Evolutionary conservation across 1,140 invertebrate genomes (phyloP), one percentile per base, ranked within the genome.

Genomic region (Ostrea edulis): DNA sequence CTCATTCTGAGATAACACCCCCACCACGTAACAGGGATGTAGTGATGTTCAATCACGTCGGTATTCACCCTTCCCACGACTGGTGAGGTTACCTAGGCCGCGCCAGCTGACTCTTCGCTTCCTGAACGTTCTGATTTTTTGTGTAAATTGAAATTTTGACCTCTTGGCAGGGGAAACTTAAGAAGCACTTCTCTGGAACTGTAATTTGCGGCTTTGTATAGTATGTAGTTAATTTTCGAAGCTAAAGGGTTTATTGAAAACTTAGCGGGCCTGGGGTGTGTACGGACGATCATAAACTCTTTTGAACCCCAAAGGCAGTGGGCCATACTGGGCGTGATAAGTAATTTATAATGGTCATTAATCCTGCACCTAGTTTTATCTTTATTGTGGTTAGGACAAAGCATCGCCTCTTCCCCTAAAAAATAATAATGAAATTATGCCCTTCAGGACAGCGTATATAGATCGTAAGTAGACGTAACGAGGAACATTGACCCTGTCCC

Each of bases 1-100:
- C 68, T 77, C 68, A 77, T 77, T 17, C 22, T 35, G 29, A 22
- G 68, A 77, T 77, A 77, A 77, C 68, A 77, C 68, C 68, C 65
- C 68, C 68, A 29, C 22, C 68, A 77, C 68, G 68, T 77, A 77
- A 77, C 68, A 35, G 22, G 25, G 25, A 77, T 25, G 29, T 77
- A 11, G 22, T 29, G 68, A 9, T 77, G 68, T 77, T 77, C 68
- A 77, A 77, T 77, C 68, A 77, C 0, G 35, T 77, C 25, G 68
- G 68, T 25, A 77, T 77, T 29, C 68, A 77, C 22, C 68, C 68
- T 35, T 77, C 22, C 8, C 29, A 77, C n/a, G 68, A 77, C 22
- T 29, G 14, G 29, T 5, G 25, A 35, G 68, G 68, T 22, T 29
- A 29, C 12, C 17, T 11, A 77, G 25, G 68, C 29, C 58, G n/a